These are phyloP conservation scores for Augiades crinisus DNA, from an alignment of 2,888 invertebrate species.

Conservation along the genomic window DNA sequence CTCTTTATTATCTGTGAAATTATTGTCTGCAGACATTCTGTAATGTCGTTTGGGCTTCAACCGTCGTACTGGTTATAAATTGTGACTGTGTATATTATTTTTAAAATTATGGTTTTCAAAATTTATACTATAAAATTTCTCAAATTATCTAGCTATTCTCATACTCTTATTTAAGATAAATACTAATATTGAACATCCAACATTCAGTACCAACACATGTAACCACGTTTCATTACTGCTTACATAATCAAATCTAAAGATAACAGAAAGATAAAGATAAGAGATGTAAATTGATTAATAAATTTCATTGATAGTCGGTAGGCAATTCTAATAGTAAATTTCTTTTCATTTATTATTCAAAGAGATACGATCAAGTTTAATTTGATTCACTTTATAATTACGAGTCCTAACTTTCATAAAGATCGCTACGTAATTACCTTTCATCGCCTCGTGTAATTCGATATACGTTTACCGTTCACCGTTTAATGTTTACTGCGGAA, in stretches of 20 bases:
- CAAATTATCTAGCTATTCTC: too few relatives aligned
- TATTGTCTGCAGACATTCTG: too few relatives aligned
- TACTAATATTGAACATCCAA: too few relatives aligned
- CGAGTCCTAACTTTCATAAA: slow-evolving; percentile 16
- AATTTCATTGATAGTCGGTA: slow-evolving; percentile 1
- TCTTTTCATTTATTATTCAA: slow-evolving; percentile 20
- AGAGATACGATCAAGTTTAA: slow-evolving; percentile 10
- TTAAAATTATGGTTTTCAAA: too few relatives aligned
- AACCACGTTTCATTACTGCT: background rate
- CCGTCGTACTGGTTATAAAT: too few relatives aligned
- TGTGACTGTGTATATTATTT: too few relatives aligned
- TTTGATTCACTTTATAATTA: slow-evolving; percentile 23
- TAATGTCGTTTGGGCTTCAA: too few relatives aligned
- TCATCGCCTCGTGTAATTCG: slow-evolving; percentile 62
- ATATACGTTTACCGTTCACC: slow-evolving; percentile 51
- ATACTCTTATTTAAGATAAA: too few relatives aligned
- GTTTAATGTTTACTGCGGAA: slow-evolving; percentile 63
- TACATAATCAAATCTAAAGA: background rate
- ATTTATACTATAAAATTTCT: too few relatives aligned
- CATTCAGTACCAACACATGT: too few relatives aligned
- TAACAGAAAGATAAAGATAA: slow-evolving; percentile 5
- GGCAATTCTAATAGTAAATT: slow-evolving; percentile 3
- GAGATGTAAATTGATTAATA: slow-evolving; percentile 2
- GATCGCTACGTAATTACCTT: slow-evolving; percentile 12
- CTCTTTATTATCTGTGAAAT: too few relatives aligned